phyloP scores from a whole-genome alignment of 2,113 vertebrate species.

The Laticauda laticaudata region DNA sequence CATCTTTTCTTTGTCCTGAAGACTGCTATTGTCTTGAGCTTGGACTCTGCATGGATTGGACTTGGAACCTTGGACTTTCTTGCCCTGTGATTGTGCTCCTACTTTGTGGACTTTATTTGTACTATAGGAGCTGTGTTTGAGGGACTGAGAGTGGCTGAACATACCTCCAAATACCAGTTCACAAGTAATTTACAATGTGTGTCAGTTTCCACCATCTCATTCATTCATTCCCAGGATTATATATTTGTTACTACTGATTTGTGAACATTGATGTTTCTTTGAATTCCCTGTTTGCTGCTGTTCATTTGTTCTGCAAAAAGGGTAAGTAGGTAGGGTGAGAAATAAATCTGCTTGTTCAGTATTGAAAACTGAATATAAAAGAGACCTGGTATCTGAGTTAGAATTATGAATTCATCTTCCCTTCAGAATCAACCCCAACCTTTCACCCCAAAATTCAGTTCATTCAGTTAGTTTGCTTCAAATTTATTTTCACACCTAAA shows the following conservation, averaged over 20 bases:
- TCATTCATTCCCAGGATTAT: neutral
- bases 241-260: neutral
- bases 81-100: neutral
- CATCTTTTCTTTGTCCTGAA: neutral
- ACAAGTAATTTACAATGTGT: neutral
- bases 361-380: neutral
- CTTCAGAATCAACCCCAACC: neutral
- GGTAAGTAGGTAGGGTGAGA: neutral
- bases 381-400: neutral
- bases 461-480: neutral
- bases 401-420: neutral
- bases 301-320: neutral
- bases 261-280: neutral
- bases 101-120: neutral
- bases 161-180: neutral
- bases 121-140: neutral
- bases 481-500: neutral
- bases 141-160: neutral
- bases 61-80: neutral
- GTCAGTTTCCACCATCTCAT: neutral
- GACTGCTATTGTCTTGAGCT: neutral
- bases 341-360: neutral
- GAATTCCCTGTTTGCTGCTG: neutral
- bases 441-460: neutral
- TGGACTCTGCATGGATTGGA: neutral